Evolutionary conservation across 2,113 vertebrate species (phyloP).

Genomic region (Cottus gobio): DNA sequence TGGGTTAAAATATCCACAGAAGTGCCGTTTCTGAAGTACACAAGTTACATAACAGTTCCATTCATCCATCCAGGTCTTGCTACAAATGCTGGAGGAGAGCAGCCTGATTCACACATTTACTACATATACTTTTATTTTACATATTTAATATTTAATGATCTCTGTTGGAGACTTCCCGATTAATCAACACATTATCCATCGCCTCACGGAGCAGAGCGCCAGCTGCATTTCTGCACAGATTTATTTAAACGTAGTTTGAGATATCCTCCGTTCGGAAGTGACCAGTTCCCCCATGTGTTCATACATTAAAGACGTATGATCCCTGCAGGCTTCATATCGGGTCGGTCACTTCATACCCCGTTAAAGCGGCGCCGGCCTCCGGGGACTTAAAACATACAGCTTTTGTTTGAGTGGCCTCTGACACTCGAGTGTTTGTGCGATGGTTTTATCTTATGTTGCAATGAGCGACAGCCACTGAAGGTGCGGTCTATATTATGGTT

Average conservation of each 20-base stretch:
- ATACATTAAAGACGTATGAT: neutral
- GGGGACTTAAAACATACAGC: constrained; percentile 56
- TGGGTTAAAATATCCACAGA: too few relatives aligned
- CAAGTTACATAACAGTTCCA: too few relatives aligned
- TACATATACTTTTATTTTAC: neutral
- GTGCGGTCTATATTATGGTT: constrained; percentile 59
- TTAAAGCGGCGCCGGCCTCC: constrained; percentile 6
- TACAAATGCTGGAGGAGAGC: neutral
- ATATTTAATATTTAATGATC: neutral
- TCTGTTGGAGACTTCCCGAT: neutral
- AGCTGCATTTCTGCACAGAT: neutral
- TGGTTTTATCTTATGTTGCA: constrained; percentile 37
- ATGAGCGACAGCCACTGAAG: constrained; percentile 46
- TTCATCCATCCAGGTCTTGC: neutral
- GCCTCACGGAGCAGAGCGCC: neutral
- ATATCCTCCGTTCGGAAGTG: neutral
- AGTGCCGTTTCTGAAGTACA: too few relatives aligned
- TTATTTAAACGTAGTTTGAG: neutral
- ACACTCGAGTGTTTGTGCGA: constrained; percentile 40
- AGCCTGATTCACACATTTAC: neutral
- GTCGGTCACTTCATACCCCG: neutral
- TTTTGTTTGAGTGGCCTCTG: constrained; percentile 62
- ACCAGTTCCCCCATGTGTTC: neutral
- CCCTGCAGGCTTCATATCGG: constrained; percentile 24
- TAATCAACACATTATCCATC: neutral